These are phyloP conservation scores for Perdita meconis DNA, from an alignment of 2,888 invertebrate genomes.

Conservation along the genomic window DNA sequence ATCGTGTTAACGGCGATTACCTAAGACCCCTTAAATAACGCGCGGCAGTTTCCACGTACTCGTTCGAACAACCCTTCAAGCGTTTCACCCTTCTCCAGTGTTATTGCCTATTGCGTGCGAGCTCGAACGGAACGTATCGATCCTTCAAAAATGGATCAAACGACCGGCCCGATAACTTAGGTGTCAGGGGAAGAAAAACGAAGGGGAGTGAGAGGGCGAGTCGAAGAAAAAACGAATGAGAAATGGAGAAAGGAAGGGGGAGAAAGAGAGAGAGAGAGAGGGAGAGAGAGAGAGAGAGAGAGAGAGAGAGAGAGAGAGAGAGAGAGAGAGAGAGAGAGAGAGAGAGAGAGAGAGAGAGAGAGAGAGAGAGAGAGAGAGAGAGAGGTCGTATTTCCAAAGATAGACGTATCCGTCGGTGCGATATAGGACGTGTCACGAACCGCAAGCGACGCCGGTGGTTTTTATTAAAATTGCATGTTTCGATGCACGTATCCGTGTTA, in stretches of 20 bases:
- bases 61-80: constrained; percentile 13
- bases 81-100: constrained; percentile 25
- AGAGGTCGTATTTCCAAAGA: not conserved
- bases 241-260: not conserved
- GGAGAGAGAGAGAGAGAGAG: not conserved
- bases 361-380: not conserved
- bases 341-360: not conserved
- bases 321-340: not conserved
- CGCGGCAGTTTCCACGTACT: constrained; percentile 14
- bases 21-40: constrained; percentile 34
- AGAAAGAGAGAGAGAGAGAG: not conserved
- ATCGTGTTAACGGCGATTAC: constrained; percentile 15
- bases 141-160: constrained; percentile 57
- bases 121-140: constrained; percentile 50
- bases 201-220: not conserved
- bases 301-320: not conserved
- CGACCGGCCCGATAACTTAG: constrained; percentile 30
- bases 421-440: constrained; percentile 20
- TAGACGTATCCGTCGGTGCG: constrained; percentile 16
- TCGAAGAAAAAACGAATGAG: no score
- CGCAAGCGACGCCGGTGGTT: constrained; percentile 3
- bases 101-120: constrained; percentile 50
- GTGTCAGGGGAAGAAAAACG: constrained; percentile 6
- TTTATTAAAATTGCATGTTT: constrained; percentile 51
- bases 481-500: constrained; percentile 3